phyloP scores from a whole-genome alignment of 2,888 invertebrate species.

The Drosophila subquinaria region DNA sequence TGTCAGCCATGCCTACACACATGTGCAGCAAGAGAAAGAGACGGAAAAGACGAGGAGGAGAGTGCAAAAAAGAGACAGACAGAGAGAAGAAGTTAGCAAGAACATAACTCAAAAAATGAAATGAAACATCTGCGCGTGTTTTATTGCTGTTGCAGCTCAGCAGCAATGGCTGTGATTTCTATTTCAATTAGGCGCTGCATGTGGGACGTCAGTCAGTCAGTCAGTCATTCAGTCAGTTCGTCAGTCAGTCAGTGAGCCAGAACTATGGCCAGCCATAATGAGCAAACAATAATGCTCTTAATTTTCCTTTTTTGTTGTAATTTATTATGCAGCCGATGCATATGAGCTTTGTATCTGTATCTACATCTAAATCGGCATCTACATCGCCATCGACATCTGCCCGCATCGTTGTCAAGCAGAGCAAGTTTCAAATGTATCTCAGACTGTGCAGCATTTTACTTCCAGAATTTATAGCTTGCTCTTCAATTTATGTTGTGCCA shows the following conservation, averaged over 20 bases:
- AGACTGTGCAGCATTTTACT: slow-evolving; percentile 39
- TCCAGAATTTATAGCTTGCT: slow-evolving; percentile 61
- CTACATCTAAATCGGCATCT: slow-evolving; percentile 28
- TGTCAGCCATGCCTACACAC: slow-evolving; percentile 56
- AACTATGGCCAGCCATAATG: slow-evolving; percentile 57
- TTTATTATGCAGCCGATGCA: slow-evolving; percentile 52
- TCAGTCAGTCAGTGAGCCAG: slow-evolving; percentile 20
- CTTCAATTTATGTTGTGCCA: slow-evolving; percentile 70
- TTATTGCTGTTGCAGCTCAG: slow-evolving; percentile 37
- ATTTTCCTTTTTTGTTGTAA: slow-evolving; percentile 54
- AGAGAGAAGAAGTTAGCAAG: slow-evolving; percentile 38
- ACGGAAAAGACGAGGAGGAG: background rate
- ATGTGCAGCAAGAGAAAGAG: slow-evolving; percentile 17
- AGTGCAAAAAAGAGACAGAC: slow-evolving; percentile 8
- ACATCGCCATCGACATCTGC: slow-evolving; percentile 27
- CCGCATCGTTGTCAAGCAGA: slow-evolving; percentile 54
- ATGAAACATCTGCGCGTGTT: slow-evolving; percentile 68
- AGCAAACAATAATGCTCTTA: slow-evolving; percentile 75
- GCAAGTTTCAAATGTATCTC: slow-evolving; percentile 57
- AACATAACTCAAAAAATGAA: slow-evolving; percentile 68
- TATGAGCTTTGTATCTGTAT: slow-evolving; percentile 27
- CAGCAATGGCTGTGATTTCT: slow-evolving; percentile 62
- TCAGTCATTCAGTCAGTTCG: slow-evolving; percentile 26
- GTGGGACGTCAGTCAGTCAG: slow-evolving; percentile 61
- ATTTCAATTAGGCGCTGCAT: slow-evolving; percentile 70